Evolutionary conservation across 2,888 invertebrate species (phyloP), one percentile per base, ranked within the genome.

Genomic region (Nomada lathburiana): DNA sequence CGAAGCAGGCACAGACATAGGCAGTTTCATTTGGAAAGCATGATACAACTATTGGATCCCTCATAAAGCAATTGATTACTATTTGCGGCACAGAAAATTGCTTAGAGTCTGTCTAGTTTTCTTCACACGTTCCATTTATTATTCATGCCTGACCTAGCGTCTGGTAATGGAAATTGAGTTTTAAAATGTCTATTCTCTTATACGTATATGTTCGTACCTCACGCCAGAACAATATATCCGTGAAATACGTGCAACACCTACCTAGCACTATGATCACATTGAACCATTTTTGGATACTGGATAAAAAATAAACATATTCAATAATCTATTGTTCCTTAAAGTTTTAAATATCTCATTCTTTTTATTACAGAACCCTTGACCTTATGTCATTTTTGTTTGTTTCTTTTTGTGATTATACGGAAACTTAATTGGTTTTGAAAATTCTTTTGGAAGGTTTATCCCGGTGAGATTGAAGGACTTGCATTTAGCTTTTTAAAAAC

Each of bases 1-100:
- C 26, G 16, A 29, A 2, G 0, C 29, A 7, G 7, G 11, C 1
- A 47, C 20, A 53, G 44, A 47, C 29, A 53, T 53, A 53, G 52
- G 20, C 23, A 60, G 65, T 10, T 60, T 77, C 67, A 67, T 74
- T 29, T 59, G 13, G 52, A 18, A 73, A 77, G 59, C 59, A 59
- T 29, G 64, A 65, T 23, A 59, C 59, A 73, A 65, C 52, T 60
- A 60, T 29, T 26, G 53, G 52, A 44, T 52, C 60, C 52, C 44
- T 60, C 77, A 44, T 77, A 74, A 77, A 77, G 74, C 77, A 77
- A 77, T 77, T 53, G 65, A 65, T 77, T 60, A 74, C 74, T 74
- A 67, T 77, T 77, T 67, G 60, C 60, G 53, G 65, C 75, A 44
- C 53, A 65, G 75, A 77, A 77, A 67, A 77, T 77, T 77, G 77